A percentile compares a stretch with the other conserved stretches of the same genome.
Conservation (phyloP, 2,888 invertebrate species). For the Cantharis rufa region DNA sequence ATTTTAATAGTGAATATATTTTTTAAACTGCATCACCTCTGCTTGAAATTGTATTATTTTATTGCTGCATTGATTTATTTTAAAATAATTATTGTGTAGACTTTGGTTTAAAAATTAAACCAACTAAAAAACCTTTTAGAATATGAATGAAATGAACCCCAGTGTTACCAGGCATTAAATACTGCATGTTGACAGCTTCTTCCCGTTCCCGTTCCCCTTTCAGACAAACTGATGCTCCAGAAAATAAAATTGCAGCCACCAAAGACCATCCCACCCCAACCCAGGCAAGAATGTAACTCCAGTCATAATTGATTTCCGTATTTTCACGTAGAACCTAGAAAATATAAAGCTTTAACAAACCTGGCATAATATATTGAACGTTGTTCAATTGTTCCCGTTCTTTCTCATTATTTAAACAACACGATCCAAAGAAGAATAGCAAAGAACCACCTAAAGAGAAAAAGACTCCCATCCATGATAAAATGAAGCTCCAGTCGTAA, state of each 20-base stretch:
- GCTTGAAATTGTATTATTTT: not conserved
- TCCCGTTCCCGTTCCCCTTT: conserved; percentile 92
- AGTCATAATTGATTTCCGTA: conserved; percentile 87
- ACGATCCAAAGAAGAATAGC: conserved; percentile 78
- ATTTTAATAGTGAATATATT: not conserved
- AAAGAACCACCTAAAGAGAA: conserved; percentile 75
- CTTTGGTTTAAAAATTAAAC: not conserved
- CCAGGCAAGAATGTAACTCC: conserved; percentile 98
- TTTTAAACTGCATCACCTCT: not conserved
- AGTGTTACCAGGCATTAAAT: conserved; percentile 90
- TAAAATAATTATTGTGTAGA: not conserved
- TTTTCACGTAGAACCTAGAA: conserved; percentile 82
- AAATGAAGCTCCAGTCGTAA: conserved; percentile 87
- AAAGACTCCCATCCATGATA: conserved; percentile 81
- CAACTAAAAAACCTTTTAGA: not conserved
- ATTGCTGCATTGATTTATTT: not conserved
- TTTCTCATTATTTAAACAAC: conserved; percentile 77
- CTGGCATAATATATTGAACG: conserved; percentile 90
- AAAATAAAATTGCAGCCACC: conserved; percentile 89
- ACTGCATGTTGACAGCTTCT: conserved; percentile 96
- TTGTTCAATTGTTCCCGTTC: conserved; percentile 74
- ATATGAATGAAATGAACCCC: conserved; percentile 27
- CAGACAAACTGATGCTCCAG: conserved; percentile 92
- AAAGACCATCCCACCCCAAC: conserved; percentile 92
- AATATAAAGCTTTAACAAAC: conserved; percentile 54